Percentiles rank a stretch among this genome's conserved stretches.
These are phyloP conservation scores for Lordiphosa clarofinis DNA, from an alignment of 1,140 invertebrate genomes.

Conservation along the genomic window DNA sequence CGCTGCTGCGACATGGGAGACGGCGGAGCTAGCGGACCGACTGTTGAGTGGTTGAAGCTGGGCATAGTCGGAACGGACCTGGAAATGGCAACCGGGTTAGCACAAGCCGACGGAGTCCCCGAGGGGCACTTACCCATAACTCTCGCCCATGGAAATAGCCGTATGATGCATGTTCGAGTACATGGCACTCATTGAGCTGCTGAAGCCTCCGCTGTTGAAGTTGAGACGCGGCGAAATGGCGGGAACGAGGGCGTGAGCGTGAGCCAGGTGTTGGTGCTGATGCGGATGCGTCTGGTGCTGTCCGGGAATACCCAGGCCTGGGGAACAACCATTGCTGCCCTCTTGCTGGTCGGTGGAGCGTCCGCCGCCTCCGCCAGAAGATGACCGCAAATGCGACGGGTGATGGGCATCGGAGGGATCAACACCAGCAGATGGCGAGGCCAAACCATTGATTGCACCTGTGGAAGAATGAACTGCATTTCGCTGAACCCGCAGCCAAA, in stretches of 20 bases:
- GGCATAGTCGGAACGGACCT: conserved; percentile 66
- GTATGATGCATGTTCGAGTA: conserved; percentile 72
- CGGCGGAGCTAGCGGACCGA: conserved; percentile 52
- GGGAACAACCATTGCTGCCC: conserved; percentile 24
- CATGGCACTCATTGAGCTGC: conserved; percentile 71
- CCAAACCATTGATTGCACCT: conserved; percentile 39
- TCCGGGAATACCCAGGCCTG: conserved; percentile 27
- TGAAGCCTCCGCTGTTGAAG: conserved; percentile 65
- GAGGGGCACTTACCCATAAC: conserved; percentile 57
- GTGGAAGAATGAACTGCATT: not conserved
- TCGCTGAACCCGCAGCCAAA: too few relatives aligned
- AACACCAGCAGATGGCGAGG: conserved; percentile 19
- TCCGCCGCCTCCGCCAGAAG: conserved; percentile 5
- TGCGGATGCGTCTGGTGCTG: conserved; percentile 23
- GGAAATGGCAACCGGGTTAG: not conserved
- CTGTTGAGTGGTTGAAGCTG: conserved; percentile 60
- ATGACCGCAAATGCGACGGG: conserved; percentile 10
- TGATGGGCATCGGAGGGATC: conserved; percentile 32
- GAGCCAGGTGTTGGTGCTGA: conserved; percentile 30
- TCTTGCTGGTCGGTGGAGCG: conserved; percentile 17
- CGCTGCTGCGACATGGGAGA: conserved; percentile 66
- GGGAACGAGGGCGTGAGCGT: conserved; percentile 40
- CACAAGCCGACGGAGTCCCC: not conserved
- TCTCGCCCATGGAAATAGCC: conserved; percentile 65
- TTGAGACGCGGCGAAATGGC: conserved; percentile 70